Percentiles rank a stretch among this genome's conserved stretches.
Conservation (phyloP, 2,888 invertebrate species). For the Diarsia dahlii region DNA sequence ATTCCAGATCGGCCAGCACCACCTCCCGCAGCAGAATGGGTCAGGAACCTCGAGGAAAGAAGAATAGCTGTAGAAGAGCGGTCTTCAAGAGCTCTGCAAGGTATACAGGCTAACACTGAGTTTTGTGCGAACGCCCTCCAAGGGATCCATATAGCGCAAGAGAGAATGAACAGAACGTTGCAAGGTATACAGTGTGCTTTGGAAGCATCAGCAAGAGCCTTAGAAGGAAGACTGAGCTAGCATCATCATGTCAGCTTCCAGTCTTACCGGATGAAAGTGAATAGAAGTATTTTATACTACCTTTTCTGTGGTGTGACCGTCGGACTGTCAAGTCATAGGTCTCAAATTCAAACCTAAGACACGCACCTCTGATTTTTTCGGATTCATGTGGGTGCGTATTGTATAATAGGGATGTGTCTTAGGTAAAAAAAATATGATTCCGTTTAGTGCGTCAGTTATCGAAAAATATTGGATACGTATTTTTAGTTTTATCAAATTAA, state of each 20-base stretch:
- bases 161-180: constrained; percentile 26
- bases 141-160: constrained; percentile 19
- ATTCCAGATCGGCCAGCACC: constrained; percentile 14
- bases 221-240: constrained; percentile 20
- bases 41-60: constrained; percentile 13
- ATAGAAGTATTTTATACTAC: neutral
- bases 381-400: too few species aligned
- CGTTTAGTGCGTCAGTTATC: too few species aligned
- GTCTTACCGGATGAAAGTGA: neutral
- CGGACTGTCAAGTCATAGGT: too few species aligned
- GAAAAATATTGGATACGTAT: too few species aligned
- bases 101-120: constrained; percentile 26
- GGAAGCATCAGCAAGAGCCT: constrained; percentile 18
- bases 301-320: too few species aligned
- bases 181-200: constrained; percentile 26
- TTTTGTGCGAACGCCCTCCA: constrained; percentile 25
- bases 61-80: constrained; percentile 20
- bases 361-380: too few species aligned
- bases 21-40: neutral
- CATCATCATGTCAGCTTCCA: neutral
- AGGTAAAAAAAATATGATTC: too few species aligned
- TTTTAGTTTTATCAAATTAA: too few species aligned
- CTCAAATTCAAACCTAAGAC: too few species aligned
- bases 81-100: constrained; percentile 20
- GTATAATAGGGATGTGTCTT: too few species aligned